Evolutionary conservation across 2,888 invertebrate genomes (phyloP), one percentile per base, ranked within the genome.

Genomic region (Pterostichus niger): DNA sequence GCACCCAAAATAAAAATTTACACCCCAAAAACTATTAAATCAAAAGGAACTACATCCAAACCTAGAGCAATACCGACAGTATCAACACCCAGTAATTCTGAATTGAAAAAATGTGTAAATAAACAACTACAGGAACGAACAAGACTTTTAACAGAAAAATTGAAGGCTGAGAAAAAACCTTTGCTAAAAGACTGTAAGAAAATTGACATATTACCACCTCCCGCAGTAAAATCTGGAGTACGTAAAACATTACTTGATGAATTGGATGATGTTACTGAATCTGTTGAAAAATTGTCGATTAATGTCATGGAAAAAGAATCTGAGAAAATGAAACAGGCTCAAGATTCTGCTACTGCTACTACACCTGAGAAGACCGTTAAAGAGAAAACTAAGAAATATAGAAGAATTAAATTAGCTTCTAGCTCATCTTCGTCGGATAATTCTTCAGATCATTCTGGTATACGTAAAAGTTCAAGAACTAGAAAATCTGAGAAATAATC

Each of bases 121-220:
- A 77, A 68, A 40, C 52, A 68, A 76, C 0, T 82, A 5, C 46
- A 75, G 24, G 46, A 82, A 61, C 82, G 82, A 75, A 85, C 83
- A 9, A 84, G 84, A 80, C 64, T 84, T n/a, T 64, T 85, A 71
- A 84, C 85, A 31, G 78, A 83, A 31, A 84, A 83, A 61, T 71
- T 85, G 40, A 84, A 84, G 61, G 56, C 82, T 0, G 75, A 82
- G 44, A 75, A 31, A 11, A 76, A 73, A 24, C 24, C 24, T 24
- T 24, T 24, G 3, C 24, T 24, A 82, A 40, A 40, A 40, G 40
- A 40, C 6, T 40, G 40, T 6, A 40, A 24, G 24, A 24, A 24
- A 24, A 24, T 0, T 40, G 9, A 40, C 9, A 6, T 9, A 49
- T 17, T 6, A 31, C 64, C n/a, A 79, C 11, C 6, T 0, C 6